phyloP scores from a whole-genome alignment of 1,140 invertebrate species.

The Phymorhynchus buccinoides region DNA sequence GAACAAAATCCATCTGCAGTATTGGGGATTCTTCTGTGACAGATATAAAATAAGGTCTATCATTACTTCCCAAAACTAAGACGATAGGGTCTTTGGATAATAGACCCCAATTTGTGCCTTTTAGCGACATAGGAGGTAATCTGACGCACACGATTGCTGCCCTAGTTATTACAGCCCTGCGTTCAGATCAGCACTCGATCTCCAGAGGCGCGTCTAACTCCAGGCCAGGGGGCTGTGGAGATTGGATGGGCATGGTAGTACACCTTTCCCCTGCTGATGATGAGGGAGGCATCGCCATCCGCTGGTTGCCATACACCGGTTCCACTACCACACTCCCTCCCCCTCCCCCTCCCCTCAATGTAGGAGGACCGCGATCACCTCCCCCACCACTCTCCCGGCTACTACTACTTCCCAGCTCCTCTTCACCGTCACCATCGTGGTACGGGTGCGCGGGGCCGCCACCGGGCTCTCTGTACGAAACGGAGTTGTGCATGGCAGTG shows the following conservation, averaged over 20 bases:
- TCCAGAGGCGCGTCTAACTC: not conserved
- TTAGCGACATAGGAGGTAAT: not conserved
- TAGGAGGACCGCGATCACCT: not conserved
- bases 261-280: not conserved
- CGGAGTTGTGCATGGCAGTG: slow-evolving; percentile 5
- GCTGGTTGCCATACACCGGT: slow-evolving; percentile 32
- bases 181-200: not conserved
- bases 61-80: too few species aligned
- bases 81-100: too few species aligned
- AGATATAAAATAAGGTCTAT: too few species aligned
- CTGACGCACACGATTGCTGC: not conserved
- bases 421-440: not conserved
- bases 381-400: not conserved
- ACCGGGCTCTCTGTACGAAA: not conserved
- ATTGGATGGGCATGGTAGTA: too few species aligned
- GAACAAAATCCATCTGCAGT: too few species aligned
- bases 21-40: too few species aligned
- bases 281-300: not conserved
- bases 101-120: not conserved
- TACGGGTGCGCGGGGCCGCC: slow-evolving; percentile 1
- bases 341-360: not conserved
- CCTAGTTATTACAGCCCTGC: not conserved
- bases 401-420: not conserved
- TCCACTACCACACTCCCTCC: not conserved
- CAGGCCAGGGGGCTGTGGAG: too few species aligned